Evolutionary conservation across 2,797 vertebrate species (phyloP), one percentile per base, ranked within the genome.

Genomic region (Gobionotothen gibberifrons): DNA sequence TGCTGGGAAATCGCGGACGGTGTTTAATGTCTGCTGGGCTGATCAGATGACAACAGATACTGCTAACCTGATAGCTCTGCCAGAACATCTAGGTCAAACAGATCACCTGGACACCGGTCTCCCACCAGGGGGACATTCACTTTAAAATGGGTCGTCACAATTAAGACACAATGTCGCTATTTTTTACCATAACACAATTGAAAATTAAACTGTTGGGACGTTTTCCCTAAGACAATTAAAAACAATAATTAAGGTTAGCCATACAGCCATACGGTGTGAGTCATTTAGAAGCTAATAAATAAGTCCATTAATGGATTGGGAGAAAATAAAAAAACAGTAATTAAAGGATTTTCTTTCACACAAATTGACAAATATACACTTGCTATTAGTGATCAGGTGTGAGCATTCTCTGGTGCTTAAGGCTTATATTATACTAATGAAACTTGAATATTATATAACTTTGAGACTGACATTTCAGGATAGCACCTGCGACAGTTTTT

Each of bases 41-140:
- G 67, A 87, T 93, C 88, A 72, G 84, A 82, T 92, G 85, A 86
- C 85, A 90, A 40, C 51, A 11, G 87, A 88, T 74, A 79, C 55
- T 5, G 78, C 66, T 74, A 86, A 90, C 81, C 77, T 17, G 87
- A 91, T 81, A 76, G 59, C 66, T 74, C 9, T 49, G 75, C 59
- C 69, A 74, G 79, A 78, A 83, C 82, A 84, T 90, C 42, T 72
- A 69, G 89, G 86, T 90, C 82, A 89, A 71, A 76, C 77, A 60
- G 82, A 87, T 86, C 85, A 85, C 77, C 85, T 81, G 76, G 74
- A 73, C 59, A 60, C 73, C 13, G 3, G 17, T 59, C 72, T 74
- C 40, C 64, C 60, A 63, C 15, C 13, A 72, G 67, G 57, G 66
- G 81, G 56, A 74, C 65, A 57, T 76, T 71, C 74, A 52, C 36